These are phyloP conservation scores for Drosophila willistoni DNA, from an alignment of 1,140 invertebrate species.

Conservation along the genomic window DNA sequence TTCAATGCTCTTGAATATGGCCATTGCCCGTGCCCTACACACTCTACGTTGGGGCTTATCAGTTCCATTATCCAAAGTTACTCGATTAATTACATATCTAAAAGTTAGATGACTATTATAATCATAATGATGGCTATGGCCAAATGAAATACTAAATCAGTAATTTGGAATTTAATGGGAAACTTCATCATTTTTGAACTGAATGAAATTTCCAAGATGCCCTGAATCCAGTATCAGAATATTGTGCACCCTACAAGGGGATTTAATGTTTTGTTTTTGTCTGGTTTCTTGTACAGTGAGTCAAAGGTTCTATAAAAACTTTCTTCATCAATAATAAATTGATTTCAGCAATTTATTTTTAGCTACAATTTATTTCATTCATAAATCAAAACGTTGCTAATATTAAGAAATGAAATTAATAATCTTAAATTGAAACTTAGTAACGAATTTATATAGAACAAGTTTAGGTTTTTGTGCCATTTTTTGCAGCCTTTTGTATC, in stretches of 20 bases:
- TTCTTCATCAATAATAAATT: background rate
- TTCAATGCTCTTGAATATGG: conserved; percentile 46
- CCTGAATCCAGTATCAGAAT: background rate
- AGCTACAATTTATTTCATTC: no score
- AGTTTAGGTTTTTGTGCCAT: no score
- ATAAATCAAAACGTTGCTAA: no score
- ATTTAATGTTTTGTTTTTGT: conserved; percentile 9
- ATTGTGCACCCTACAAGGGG: conserved; percentile 3
- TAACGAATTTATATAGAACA: no score
- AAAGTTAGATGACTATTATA: background rate
- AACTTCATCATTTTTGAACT: background rate
- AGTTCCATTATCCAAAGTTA: background rate
- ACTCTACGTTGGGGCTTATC: background rate
- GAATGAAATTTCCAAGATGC: background rate
- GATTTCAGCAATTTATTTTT: no score
- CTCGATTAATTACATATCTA: background rate
- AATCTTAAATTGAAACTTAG: no score
- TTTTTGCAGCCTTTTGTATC: no score
- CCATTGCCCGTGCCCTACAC: background rate
- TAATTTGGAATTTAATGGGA: background rate
- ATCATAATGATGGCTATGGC: background rate
- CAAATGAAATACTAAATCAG: conserved; percentile 1
- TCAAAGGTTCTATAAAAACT: background rate
- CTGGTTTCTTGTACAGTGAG: background rate
- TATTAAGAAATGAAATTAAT: no score